A percentile compares a stretch with the other conserved stretches of the same genome.
Conservation (phyloP, 1,140 invertebrate genomes). For the Adoxophyes honmai region DNA sequence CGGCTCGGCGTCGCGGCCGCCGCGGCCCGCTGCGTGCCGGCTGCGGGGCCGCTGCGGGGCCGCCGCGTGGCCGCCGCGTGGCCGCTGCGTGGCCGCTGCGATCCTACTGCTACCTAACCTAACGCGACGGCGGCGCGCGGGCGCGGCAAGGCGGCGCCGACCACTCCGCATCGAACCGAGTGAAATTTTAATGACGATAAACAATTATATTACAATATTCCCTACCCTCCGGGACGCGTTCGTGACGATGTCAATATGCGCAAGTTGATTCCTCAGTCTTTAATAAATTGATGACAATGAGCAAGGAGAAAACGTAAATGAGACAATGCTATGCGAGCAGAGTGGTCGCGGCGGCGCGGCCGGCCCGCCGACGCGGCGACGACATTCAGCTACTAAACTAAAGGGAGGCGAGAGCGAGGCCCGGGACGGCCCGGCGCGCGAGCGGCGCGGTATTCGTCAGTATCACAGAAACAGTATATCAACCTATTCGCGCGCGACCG, state of each 20-base stretch:
- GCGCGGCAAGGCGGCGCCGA: conserved; percentile 27
- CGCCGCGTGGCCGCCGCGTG: conserved; percentile 4
- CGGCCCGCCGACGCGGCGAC: too few species aligned
- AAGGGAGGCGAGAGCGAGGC: too few species aligned
- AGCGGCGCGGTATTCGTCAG: conserved; percentile 48
- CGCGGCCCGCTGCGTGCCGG: conserved; percentile 9
- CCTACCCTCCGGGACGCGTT: conserved; percentile 58
- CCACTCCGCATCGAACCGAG: conserved; percentile 42
- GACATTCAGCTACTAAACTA: conserved; percentile 75
- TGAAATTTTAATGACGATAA: conserved; percentile 52
- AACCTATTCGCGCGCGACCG: conserved; percentile 22
- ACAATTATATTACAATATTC: conserved; percentile 54
- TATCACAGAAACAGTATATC: conserved; percentile 52
- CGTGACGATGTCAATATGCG: conserved; percentile 71
- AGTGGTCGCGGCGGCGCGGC: too few species aligned
- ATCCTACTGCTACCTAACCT: conserved; percentile 8
- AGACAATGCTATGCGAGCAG: conserved; percentile 71
- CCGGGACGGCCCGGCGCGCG: too few species aligned
- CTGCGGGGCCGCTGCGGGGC: conserved; percentile 10
- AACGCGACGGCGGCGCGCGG: conserved; percentile 10
- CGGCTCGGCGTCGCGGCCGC: conserved; percentile 12
- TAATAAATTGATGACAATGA: conserved; percentile 77
- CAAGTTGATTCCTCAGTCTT: conserved; percentile 76
- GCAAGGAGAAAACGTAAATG: conserved; percentile 72
- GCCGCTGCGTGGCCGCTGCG: background rate